These are phyloP conservation scores for Odontomyia ornata DNA, from an alignment of 2,888 invertebrate species.

Conservation along the genomic window DNA sequence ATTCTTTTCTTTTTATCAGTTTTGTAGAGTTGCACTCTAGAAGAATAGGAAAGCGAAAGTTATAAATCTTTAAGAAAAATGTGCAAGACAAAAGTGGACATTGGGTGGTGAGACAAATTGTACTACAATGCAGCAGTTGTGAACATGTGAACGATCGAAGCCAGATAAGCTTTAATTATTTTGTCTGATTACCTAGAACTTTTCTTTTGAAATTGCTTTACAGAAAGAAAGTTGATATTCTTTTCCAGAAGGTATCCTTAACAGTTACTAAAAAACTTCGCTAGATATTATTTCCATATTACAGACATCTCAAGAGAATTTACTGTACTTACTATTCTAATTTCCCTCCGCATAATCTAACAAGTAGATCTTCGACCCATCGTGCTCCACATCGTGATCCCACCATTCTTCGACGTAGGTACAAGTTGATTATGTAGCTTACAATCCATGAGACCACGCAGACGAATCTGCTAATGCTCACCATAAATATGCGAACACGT, in stretches of 20 bases:
- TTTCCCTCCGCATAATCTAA: too few species aligned
- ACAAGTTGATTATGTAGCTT: not conserved
- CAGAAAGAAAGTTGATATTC: not conserved
- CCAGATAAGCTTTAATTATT: not conserved
- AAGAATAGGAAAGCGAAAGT: slow-evolving; percentile 48
- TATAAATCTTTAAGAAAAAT: slow-evolving; percentile 45
- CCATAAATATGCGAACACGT: slow-evolving; percentile 50
- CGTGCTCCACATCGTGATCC: slow-evolving; percentile 2
- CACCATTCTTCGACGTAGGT: not conserved
- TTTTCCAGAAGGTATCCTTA: too few species aligned
- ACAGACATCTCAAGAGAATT: too few species aligned
- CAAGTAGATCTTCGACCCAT: not conserved
- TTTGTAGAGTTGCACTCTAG: not conserved
- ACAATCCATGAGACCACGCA: slow-evolving; percentile 22
- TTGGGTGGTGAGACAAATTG: slow-evolving; percentile 39
- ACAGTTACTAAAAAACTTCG: not conserved
- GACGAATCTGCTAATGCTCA: slow-evolving; percentile 49
- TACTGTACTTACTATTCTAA: too few species aligned
- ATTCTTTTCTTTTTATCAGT: not conserved
- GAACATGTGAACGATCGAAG: not conserved
- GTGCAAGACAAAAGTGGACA: slow-evolving; percentile 37
- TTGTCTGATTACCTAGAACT: not conserved
- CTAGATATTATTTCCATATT: not conserved
- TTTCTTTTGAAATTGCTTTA: not conserved
- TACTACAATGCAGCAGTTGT: not conserved